Evolutionary conservation across 2,113 vertebrate species (phyloP).

Genomic region (Cyprinodon brontotheroides): DNA sequence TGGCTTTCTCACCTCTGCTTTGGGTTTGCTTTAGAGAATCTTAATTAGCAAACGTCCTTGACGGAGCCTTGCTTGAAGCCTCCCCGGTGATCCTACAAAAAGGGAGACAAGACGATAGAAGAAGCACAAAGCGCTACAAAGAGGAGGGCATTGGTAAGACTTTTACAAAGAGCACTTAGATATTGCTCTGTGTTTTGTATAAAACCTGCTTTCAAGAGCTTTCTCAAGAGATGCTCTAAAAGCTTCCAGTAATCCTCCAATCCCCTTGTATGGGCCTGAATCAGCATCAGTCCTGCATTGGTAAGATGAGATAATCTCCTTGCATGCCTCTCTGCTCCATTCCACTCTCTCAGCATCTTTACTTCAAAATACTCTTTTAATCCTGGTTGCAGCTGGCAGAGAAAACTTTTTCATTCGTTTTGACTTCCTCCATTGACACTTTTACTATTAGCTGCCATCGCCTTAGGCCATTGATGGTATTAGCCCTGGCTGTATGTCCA

Average conservation of each 20-base stretch:
- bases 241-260: conserved; percentile 63
- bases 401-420: conserved; percentile 29
- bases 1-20: conserved; percentile 59
- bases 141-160: conserved; percentile 61
- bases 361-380: conserved; percentile 30
- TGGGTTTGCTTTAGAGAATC: conserved; percentile 62
- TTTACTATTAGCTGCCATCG: background rate
- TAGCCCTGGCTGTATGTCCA: conserved; percentile 13
- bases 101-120: conserved; percentile 43
- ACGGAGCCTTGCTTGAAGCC: conserved; percentile 45
- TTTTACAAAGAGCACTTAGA: conserved; percentile 70
- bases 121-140: conserved; percentile 61
- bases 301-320: conserved; percentile 68
- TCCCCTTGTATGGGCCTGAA: conserved; percentile 56
- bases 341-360: conserved; percentile 36
- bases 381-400: conserved; percentile 12
- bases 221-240: conserved; percentile 60
- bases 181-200: conserved; percentile 68
- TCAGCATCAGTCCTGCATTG: conserved; percentile 53
- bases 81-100: conserved; percentile 43
- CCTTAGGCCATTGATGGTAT: conserved; percentile 21
- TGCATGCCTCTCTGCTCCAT: conserved; percentile 34
- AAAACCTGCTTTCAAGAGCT: conserved; percentile 68
- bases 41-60: conserved; percentile 69
- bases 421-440: conserved; percentile 9